Conservation (phyloP, 2,888 invertebrate species). For the Cheiracanthium punctorium region DNA sequence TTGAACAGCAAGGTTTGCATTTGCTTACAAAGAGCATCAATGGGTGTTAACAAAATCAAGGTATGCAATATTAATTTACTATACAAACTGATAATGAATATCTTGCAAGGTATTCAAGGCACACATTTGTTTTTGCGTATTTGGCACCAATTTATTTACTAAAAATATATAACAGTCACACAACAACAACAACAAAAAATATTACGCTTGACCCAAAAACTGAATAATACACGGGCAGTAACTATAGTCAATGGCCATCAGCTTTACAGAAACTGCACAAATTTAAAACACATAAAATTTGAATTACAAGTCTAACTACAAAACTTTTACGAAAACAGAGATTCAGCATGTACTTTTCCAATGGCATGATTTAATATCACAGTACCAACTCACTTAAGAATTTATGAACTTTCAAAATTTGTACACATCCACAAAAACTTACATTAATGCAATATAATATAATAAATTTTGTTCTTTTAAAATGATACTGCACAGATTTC, state of each 20-base stretch:
- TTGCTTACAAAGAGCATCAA: slow-evolving; percentile 45
- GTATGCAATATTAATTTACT: slow-evolving; percentile 21
- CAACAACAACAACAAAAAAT: background rate
- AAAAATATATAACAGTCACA: background rate
- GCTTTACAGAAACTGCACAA: too few relatives aligned
- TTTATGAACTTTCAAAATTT: background rate
- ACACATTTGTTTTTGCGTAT: slow-evolving; percentile 39
- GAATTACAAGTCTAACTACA: background rate
- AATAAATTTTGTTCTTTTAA: too few relatives aligned
- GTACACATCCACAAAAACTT: background rate
- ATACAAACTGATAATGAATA: slow-evolving; percentile 22
- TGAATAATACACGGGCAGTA: too few relatives aligned
- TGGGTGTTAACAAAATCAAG: background rate
- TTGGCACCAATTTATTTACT: slow-evolving; percentile 46
- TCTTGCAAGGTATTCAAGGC: slow-evolving; percentile 43
- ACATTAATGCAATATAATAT: too few relatives aligned
- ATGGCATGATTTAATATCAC: background rate
- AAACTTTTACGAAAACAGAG: background rate
- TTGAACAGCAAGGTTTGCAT: slow-evolving; percentile 46
- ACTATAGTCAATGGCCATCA: too few relatives aligned
- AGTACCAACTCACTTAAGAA: background rate
- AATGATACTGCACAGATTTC: too few relatives aligned
- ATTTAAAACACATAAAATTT: background rate
- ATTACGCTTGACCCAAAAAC: background rate
- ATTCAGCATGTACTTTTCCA: background rate